phyloP scores from a whole-genome alignment of 1,140 invertebrate species.

The Drosophila sturtevanti region DNA sequence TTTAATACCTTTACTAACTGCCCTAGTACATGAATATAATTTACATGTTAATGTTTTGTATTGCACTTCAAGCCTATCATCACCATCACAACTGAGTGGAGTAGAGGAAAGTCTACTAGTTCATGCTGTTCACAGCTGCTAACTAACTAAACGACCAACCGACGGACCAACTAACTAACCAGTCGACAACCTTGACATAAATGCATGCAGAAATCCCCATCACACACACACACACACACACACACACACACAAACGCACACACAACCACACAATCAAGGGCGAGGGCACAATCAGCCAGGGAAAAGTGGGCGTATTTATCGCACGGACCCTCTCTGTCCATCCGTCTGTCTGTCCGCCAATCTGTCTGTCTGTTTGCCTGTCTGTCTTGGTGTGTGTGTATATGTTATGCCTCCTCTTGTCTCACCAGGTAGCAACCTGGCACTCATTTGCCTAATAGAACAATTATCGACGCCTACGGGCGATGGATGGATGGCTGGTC shows the following conservation, averaged over 20 bases:
- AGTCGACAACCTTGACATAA: constrained; percentile 55
- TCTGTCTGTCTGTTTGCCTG: neutral
- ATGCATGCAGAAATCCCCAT: constrained; percentile 32
- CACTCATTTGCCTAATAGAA: constrained; percentile 75
- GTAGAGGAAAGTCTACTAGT: neutral
- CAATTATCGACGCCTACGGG: constrained; percentile 69
- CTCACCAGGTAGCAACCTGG: constrained; percentile 31
- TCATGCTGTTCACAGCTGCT: constrained; percentile 33
- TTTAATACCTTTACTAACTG: constrained; percentile 7
- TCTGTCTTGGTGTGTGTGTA: neutral
- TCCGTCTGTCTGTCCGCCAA: neutral
- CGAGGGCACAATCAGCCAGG: constrained; percentile 15
- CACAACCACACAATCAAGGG: constrained; percentile 19
- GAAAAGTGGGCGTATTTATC: constrained; percentile 4
- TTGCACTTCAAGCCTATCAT: constrained; percentile 36
- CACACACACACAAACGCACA: neutral
- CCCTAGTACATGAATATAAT: constrained; percentile 26
- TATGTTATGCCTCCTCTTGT: neutral
- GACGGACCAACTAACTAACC: constrained; percentile 15
- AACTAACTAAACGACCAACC: constrained; percentile 16
- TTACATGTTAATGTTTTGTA: constrained; percentile 45
- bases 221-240: neutral
- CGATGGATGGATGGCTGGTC: neutral
- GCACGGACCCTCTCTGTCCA: neutral
- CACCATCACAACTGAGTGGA: neutral